phyloP scores from a whole-genome alignment of 2,797 vertebrate genomes.

The Vultur gryphus region DNA sequence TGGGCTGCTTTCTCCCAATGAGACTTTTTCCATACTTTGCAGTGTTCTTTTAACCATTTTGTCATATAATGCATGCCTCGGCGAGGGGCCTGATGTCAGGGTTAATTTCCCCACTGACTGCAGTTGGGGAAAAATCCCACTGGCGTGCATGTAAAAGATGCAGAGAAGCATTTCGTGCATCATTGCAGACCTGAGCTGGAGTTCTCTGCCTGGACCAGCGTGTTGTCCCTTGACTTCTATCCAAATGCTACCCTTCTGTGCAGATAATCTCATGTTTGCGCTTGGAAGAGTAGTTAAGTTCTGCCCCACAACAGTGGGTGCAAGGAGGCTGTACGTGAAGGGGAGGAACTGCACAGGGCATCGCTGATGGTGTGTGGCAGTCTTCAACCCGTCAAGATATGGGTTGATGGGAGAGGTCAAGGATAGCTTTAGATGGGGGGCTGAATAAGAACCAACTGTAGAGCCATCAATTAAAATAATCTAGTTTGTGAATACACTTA shows the following conservation, averaged over 20 bases:
- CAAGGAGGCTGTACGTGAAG: not conserved
- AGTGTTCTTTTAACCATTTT: not conserved
- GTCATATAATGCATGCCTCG: rapidly evolving
- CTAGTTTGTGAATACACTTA: not conserved
- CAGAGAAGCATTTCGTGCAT: not conserved
- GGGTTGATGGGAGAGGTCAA: not conserved
- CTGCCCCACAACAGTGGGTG: not conserved
- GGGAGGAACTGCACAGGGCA: not conserved
- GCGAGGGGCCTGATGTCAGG: not conserved
- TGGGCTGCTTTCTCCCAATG: not conserved
- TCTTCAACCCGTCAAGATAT: not conserved
- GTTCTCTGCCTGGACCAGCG: not conserved
- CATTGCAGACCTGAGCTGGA: not conserved
- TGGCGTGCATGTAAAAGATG: not conserved
- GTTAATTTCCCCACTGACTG: not conserved
- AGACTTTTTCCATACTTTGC: not conserved
- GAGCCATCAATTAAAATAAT: slow-evolving; percentile 38
- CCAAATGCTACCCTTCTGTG: not conserved
- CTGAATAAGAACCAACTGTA: not conserved
- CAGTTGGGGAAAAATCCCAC: rapidly evolving
- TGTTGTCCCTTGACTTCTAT: not conserved
- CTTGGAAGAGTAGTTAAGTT: not conserved
- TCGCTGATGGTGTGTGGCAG: not conserved
- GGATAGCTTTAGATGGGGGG: not conserved
- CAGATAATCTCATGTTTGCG: rapidly evolving